Evolutionary conservation across 2,888 invertebrate species (phyloP).

Genomic region (Pheosia tremula): DNA sequence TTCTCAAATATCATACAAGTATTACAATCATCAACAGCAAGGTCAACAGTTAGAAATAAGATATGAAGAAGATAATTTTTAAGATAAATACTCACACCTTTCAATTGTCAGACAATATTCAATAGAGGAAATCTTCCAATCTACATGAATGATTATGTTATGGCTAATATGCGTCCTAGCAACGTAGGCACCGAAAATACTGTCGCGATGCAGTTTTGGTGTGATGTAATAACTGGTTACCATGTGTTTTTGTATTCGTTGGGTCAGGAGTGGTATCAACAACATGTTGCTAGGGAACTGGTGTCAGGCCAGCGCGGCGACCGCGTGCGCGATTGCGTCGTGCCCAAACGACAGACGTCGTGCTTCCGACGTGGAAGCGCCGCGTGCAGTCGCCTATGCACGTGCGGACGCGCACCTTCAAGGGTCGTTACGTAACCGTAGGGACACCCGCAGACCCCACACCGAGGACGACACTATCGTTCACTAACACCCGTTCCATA

Average conservation of each 20-base stretch:
- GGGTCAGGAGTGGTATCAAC: conserved; percentile 80
- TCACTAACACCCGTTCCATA: conserved; percentile 76
- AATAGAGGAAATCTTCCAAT: conserved; percentile 28
- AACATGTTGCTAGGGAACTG: conserved; percentile 83
- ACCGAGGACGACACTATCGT: conserved; percentile 58
- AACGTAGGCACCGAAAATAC: conserved; percentile 60
- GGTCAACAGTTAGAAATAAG: neutral
- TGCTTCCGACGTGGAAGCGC: conserved; percentile 72
- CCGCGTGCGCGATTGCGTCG: conserved; percentile 61
- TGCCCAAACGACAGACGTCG: conserved; percentile 56
- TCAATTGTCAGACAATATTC: conserved; percentile 38
- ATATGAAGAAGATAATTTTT: conserved; percentile 6
- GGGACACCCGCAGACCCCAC: conserved; percentile 56
- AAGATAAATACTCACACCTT: conserved; percentile 43
- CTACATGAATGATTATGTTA: conserved; percentile 53
- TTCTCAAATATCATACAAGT: neutral
- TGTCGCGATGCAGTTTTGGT: conserved; percentile 52
- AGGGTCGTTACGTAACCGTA: conserved; percentile 77
- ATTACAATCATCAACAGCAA: neutral
- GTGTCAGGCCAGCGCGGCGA: conserved; percentile 55
- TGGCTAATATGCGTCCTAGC: conserved; percentile 60
- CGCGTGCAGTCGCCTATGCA: conserved; percentile 71
- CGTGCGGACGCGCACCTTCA: conserved; percentile 60
- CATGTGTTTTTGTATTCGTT: conserved; percentile 81
- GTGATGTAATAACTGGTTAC: conserved; percentile 77